Percentiles rank a stretch among this genome's conserved stretches.
Evolutionary conservation across 2,113 vertebrate species (phyloP).

Genomic region (Aleadryas rufinucha): DNA sequence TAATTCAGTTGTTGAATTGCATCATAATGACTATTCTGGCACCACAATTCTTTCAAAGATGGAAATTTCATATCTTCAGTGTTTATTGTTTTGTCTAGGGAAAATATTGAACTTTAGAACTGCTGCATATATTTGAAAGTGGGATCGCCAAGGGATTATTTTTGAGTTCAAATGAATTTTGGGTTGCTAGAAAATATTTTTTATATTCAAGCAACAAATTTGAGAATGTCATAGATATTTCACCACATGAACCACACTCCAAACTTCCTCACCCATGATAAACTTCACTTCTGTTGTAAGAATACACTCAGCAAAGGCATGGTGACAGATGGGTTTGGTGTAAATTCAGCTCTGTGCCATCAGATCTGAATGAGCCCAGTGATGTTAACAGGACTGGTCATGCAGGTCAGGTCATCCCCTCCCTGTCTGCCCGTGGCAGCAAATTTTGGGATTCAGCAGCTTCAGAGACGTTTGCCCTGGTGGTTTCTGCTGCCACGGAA

Average conservation of each 20-base stretch:
- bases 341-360: neutral
- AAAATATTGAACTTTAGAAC: conserved; percentile 17
- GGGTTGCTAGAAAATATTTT: neutral
- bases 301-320: neutral
- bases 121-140: neutral
- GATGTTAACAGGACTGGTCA: neutral
- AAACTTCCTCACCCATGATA: neutral
- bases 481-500: neutral
- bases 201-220: neutral
- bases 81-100: conserved; percentile 38
- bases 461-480: neutral
- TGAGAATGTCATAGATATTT: neutral
- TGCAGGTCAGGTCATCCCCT: neutral
- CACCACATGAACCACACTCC: neutral
- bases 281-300: neutral
- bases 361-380: neutral
- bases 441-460: neutral
- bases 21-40: neutral
- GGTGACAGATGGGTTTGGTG: neutral
- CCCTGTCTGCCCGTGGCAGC: neutral
- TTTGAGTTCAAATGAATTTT: neutral
- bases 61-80: conserved; percentile 24
- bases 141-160: neutral
- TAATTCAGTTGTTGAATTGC: conserved; percentile 23
- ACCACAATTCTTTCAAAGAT: conserved; percentile 9